A percentile compares a stretch with the other conserved stretches of the same genome.
These are phyloP conservation scores for Epinephelus malabaricus DNA, from an alignment of 2,797 vertebrate species.

Conservation along the genomic window DNA sequence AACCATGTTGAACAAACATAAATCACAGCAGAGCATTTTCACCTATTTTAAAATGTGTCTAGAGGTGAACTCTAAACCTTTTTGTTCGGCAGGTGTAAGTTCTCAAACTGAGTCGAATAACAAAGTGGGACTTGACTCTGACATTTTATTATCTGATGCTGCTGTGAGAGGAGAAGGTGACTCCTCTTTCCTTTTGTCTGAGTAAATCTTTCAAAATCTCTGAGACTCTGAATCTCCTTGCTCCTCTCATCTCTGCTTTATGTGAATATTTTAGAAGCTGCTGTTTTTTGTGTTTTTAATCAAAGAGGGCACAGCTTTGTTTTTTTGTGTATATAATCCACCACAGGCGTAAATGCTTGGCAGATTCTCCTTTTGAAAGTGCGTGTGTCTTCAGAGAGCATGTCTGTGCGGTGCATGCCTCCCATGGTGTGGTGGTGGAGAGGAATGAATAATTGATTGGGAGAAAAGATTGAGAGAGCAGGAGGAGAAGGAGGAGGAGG, in stretches of 20 bases:
- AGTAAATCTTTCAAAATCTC: slow-evolving; percentile 36
- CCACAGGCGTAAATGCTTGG: slow-evolving; percentile 33
- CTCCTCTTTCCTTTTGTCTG: slow-evolving; percentile 5
- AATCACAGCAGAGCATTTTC: too few relatives aligned
- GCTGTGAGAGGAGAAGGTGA: slow-evolving; percentile 1
- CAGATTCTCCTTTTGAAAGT: slow-evolving; percentile 29
- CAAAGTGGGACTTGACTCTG: slow-evolving; percentile 11
- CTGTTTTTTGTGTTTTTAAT: slow-evolving; percentile 48
- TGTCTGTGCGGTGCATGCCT: slow-evolving; percentile 29
- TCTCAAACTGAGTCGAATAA: not conserved
- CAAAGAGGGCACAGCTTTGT: slow-evolving; percentile 28
- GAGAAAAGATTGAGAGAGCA: slow-evolving; percentile 43
- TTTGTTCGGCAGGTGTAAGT: not conserved
- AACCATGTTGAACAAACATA: too few relatives aligned
- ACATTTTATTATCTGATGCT: slow-evolving; percentile 33
- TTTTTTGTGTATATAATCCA: slow-evolving; percentile 43
- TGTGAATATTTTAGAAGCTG: slow-evolving; percentile 49
- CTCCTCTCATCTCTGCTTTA: slow-evolving; percentile 16
- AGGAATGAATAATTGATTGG: slow-evolving; percentile 75
- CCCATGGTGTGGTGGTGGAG: slow-evolving; percentile 58
- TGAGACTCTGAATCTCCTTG: slow-evolving; percentile 5
- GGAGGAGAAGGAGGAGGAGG: slow-evolving; percentile 33
- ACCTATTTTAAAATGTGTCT: too few relatives aligned
- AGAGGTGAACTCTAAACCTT: too few relatives aligned
- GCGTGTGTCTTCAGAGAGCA: slow-evolving; percentile 14